Conservation (phyloP, 2,113 vertebrate genomes). For the Hemicordylus capensis region DNA sequence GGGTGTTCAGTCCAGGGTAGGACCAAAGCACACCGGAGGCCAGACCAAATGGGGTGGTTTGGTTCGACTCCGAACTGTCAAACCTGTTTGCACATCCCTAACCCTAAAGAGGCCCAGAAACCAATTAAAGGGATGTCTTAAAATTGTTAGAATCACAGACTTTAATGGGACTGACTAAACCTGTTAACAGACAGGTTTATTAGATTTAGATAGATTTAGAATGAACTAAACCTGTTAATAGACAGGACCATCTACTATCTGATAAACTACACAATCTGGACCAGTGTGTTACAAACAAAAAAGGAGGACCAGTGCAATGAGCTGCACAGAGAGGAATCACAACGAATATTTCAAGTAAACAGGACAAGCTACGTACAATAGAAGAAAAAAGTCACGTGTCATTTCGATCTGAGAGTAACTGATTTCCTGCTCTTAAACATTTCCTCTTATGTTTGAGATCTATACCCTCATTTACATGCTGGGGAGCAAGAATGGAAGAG, state of each 20-base stretch:
- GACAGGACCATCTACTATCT: no score
- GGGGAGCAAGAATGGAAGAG: no score
- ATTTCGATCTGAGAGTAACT: background rate
- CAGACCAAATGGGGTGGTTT: no score
- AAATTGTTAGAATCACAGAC: background rate
- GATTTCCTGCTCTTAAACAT: background rate
- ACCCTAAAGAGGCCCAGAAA: slow-evolving; percentile 16
- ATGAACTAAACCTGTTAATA: background rate
- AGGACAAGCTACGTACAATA: background rate
- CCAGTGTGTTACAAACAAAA: background rate
- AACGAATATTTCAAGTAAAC: background rate
- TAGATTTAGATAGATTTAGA: no score
- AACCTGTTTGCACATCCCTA: no score
- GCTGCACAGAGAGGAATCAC: background rate
- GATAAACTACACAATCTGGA: background rate
- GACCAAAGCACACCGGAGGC: no score
- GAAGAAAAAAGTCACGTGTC: no score
- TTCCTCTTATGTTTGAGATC: no score
- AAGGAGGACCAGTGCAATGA: background rate
- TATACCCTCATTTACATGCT: no score
- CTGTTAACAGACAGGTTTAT: no score
- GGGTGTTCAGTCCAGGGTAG: no score
- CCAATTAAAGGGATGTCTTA: background rate
- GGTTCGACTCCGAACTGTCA: no score
- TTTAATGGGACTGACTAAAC: background rate